Evolutionary conservation across 1,140 invertebrate genomes (phyloP).

Genomic region (Pararge aegeria): DNA sequence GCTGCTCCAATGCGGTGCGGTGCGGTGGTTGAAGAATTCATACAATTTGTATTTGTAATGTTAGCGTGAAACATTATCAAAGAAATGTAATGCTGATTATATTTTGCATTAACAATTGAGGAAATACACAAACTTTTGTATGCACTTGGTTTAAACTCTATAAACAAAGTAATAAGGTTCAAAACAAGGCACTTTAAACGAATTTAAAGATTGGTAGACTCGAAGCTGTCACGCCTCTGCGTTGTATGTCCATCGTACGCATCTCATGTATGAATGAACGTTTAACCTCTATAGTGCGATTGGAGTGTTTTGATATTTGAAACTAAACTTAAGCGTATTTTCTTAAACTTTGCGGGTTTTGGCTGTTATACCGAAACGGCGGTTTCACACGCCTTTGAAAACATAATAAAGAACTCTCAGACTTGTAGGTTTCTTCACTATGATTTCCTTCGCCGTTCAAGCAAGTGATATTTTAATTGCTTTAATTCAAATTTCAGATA

Average conservation of each 20-base stretch:
- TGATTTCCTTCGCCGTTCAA: no score
- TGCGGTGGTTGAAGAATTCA: no score
- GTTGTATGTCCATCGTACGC: conserved; percentile 38
- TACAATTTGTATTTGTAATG: not conserved
- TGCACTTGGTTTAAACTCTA: not conserved
- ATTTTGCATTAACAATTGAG: conserved; percentile 3
- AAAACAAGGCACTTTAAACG: not conserved
- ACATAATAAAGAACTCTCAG: no score
- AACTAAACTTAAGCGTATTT: conserved; percentile 1
- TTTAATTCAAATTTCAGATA: no score
- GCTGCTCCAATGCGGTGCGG: no score
- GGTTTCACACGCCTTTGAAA: no score
- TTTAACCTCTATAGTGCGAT: conserved; percentile 29
- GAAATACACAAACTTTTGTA: not conserved
- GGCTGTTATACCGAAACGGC: no score
- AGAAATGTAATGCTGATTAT: not conserved
- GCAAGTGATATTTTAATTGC: no score
- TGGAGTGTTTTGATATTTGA: conserved; percentile 36
- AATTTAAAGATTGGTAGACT: not conserved
- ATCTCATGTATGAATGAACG: conserved; percentile 53
- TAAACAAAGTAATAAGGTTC: conserved; percentile 2
- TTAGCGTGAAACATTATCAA: not conserved
- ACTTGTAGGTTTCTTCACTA: no score
- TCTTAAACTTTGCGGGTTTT: no score
- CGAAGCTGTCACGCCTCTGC: conserved; percentile 40